Evolutionary conservation across 2,113 vertebrate species (phyloP).

Genomic region (Fregata magnificens): DNA sequence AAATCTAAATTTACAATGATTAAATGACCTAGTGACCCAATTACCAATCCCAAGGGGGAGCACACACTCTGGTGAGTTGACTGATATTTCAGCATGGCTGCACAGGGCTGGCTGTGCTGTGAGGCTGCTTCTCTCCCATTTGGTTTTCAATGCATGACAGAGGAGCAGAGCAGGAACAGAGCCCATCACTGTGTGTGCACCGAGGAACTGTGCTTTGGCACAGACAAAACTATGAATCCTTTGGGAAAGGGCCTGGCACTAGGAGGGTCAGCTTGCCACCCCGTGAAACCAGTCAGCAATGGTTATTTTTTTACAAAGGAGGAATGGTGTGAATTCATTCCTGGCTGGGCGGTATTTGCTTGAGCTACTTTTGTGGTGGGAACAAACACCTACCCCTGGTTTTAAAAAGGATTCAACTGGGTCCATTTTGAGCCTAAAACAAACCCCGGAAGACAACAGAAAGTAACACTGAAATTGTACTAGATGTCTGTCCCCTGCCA

Average conservation of each 20-base stretch:
- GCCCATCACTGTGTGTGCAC: not conserved
- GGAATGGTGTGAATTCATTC: not conserved
- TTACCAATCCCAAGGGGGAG: not conserved
- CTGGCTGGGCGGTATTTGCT: not conserved
- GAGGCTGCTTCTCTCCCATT: not conserved
- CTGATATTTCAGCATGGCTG: not conserved
- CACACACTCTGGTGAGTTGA: not conserved
- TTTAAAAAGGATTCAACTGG: not conserved
- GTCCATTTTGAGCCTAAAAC: not conserved
- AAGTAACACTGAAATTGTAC: not conserved
- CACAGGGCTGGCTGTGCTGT: not conserved
- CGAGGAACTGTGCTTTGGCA: not conserved
- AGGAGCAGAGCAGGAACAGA: rapidly evolving
- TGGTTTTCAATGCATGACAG: not conserved
- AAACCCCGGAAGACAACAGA: not conserved
- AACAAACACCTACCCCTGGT: not conserved
- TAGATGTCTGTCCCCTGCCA: rapidly evolving
- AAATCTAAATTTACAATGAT: not conserved
- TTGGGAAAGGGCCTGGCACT: not conserved
- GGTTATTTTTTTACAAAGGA: not conserved
- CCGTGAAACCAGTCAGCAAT: rapidly evolving
- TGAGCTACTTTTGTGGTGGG: not conserved
- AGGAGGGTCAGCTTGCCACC: not conserved
- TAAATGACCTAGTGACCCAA: slow-evolving; percentile 30
- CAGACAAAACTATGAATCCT: not conserved